phyloP scores from a whole-genome alignment of 2,888 invertebrate species.

The Lithophane semibrunnea region DNA sequence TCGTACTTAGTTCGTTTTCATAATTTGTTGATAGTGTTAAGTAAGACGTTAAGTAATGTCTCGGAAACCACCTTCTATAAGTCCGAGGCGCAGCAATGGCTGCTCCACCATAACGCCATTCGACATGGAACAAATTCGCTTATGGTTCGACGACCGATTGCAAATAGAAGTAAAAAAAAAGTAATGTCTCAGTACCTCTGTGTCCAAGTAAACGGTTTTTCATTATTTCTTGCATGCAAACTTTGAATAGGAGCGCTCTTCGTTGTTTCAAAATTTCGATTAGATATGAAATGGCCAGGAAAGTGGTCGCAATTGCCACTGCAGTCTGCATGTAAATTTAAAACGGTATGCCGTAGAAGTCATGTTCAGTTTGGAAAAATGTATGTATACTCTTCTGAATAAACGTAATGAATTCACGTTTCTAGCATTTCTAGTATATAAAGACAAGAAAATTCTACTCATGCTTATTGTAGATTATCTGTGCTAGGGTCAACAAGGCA shows the following conservation, averaged over 20 bases:
- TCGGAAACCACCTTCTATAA: no score
- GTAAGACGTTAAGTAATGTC: background rate
- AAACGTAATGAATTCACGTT: background rate
- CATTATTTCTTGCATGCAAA: slow-evolving; percentile 1
- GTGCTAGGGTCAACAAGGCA: background rate
- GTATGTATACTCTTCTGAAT: background rate
- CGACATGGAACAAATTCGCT: no score
- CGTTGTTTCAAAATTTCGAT: slow-evolving; percentile 7
- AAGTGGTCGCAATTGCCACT: slow-evolving; percentile 25
- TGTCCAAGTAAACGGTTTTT: background rate
- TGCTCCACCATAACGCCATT: no score
- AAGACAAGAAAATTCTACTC: background rate
- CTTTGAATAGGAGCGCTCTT: background rate
- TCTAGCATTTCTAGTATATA: background rate
- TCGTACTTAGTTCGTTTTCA: background rate
- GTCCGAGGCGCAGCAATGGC: no score
- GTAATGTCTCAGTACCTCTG: background rate
- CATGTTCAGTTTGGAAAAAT: background rate
- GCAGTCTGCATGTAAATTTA: slow-evolving; percentile 13
- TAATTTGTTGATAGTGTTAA: background rate
- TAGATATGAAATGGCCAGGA: slow-evolving; percentile 6
- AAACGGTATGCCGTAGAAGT: slow-evolving; percentile 2
- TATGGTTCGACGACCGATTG: no score
- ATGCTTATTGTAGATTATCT: background rate
- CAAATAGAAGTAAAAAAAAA: no score